These are phyloP conservation scores for Mythimna ferrago DNA, from an alignment of 2,888 invertebrate genomes.

Conservation along the genomic window DNA sequence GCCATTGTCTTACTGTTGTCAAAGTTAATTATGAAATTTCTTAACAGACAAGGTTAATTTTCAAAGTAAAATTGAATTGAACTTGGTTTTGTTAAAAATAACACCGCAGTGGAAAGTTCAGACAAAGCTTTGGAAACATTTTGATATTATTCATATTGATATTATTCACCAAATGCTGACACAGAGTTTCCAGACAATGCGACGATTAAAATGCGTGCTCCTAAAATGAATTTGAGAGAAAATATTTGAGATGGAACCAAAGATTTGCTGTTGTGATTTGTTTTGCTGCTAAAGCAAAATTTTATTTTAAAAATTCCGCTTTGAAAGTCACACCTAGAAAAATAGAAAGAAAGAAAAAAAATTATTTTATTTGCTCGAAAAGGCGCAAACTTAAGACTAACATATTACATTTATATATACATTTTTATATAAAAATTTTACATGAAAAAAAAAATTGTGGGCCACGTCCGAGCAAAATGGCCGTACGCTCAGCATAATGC, in stretches of 20 bases:
- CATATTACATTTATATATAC: no score
- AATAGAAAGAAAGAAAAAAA: no score
- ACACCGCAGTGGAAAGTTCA: conserved; percentile 32
- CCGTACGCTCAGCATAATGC: no score
- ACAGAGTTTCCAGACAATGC: conserved; percentile 17
- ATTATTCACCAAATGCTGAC: conserved; percentile 15
- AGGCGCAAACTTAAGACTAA: no score
- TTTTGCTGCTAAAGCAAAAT: conserved; percentile 2
- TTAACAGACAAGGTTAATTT: conserved; percentile 51
- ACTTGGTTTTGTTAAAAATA: conserved; percentile 22
- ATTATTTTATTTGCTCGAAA: no score
- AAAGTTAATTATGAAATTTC: conserved; percentile 63
- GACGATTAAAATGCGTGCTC: conserved; percentile 51
- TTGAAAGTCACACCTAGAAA: conserved; percentile 1
- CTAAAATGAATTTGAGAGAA: conserved; percentile 24
- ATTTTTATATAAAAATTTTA: no score
- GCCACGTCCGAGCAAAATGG: no score
- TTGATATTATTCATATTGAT: conserved; percentile 28
- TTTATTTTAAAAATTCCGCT: not conserved
- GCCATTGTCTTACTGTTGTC: conserved; percentile 55
- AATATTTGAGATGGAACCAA: conserved; percentile 1
- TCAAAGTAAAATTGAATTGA: conserved; percentile 32
- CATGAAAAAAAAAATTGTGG: no score
- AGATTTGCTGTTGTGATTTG: no score
- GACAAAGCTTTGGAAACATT: conserved; percentile 7